Conservation (phyloP, 1,140 invertebrate species). For the Lordiphosa collinella region DNA sequence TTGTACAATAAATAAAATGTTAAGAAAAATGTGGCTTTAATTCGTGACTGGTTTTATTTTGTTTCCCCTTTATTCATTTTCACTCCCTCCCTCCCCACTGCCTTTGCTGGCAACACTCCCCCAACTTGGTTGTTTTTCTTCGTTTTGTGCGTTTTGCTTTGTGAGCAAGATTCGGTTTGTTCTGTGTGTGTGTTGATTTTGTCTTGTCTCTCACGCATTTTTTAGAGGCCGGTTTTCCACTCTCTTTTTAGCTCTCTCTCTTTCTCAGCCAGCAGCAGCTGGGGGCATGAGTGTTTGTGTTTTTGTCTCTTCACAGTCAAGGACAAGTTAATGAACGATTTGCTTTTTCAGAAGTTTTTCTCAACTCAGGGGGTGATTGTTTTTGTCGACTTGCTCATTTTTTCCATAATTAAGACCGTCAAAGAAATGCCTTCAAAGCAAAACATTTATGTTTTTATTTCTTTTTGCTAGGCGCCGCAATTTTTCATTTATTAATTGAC, state of each 20-base stretch:
- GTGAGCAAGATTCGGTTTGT: constrained; percentile 21
- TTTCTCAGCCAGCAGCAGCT: constrained; percentile 1
- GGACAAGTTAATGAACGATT: constrained; percentile 71
- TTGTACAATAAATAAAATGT: too few species aligned
- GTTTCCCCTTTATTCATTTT: too few species aligned
- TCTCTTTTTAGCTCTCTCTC: not conserved
- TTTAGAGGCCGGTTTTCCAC: constrained; percentile 53
- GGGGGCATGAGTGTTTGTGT: constrained; percentile 7
- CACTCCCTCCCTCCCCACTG: too few species aligned
- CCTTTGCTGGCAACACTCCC: too few species aligned
- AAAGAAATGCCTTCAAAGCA: too few species aligned
- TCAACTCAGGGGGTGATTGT: not conserved
- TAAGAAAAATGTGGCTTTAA: too few species aligned
- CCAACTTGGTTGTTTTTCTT: not conserved
- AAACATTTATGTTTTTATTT: too few species aligned
- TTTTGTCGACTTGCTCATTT: not conserved
- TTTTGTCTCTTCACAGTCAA: constrained; percentile 64
- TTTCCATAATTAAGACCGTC: too few species aligned
- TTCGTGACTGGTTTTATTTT: constrained; percentile 27
- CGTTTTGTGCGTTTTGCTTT: constrained; percentile 24
- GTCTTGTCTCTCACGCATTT: constrained; percentile 52
- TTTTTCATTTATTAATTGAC: too few species aligned
- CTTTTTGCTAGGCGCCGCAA: too few species aligned
- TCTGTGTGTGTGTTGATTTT: not conserved
- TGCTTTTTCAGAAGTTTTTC: constrained; percentile 34